Conservation (phyloP, 2,888 invertebrate species). For the Bellardia bayeri region DNA sequence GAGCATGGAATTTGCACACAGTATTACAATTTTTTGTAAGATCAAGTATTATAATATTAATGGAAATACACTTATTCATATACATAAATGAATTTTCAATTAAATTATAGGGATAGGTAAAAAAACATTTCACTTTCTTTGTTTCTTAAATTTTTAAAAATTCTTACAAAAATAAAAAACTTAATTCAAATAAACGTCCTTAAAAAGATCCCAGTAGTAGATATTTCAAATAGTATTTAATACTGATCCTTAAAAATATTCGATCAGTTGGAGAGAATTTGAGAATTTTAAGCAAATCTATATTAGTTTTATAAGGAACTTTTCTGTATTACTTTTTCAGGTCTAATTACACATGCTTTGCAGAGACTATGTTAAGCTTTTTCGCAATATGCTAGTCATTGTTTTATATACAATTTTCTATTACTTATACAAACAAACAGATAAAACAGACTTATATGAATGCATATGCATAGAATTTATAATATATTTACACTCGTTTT, state of each 20-base stretch:
- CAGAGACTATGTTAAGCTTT: constrained; percentile 21
- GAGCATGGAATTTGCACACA: constrained; percentile 30
- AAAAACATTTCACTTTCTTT: too few species aligned
- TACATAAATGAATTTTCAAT: neutral
- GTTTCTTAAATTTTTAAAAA: too few species aligned
- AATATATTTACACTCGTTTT: constrained; percentile 40
- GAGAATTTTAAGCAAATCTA: too few species aligned
- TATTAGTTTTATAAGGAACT: too few species aligned
- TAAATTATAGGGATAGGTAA: too few species aligned
- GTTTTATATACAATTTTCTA: constrained; percentile 22
- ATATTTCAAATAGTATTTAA: too few species aligned
- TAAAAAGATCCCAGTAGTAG: too few species aligned
- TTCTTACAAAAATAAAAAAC: too few species aligned
- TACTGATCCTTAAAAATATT: too few species aligned
- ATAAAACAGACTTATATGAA: neutral
- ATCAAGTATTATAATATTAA: constrained; percentile 51
- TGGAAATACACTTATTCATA: constrained; percentile 4
- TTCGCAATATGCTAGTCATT: constrained; percentile 57
- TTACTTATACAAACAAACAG: constrained; percentile 7
- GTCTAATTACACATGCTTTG: neutral
- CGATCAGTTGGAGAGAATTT: too few species aligned
- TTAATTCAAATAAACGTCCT: too few species aligned
- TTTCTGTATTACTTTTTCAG: neutral
- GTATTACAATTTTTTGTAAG: constrained; percentile 44
- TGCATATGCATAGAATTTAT: neutral